A percentile compares a stretch with the other conserved stretches of the same genome.
Evolutionary conservation across 2,797 vertebrate species (phyloP).

Genomic region (Enteromius fasciolatus): DNA sequence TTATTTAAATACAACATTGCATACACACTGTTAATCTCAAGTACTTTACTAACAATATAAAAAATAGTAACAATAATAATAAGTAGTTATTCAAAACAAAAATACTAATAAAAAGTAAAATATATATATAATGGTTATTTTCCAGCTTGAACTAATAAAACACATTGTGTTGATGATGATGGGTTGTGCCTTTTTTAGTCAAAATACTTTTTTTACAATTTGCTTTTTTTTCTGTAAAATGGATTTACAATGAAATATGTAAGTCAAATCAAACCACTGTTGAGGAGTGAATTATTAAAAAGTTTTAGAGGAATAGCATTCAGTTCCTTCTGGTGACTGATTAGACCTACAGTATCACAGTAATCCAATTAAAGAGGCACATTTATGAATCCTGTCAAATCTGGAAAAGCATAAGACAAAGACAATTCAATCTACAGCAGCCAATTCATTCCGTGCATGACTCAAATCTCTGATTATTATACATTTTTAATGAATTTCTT

Average conservation of each 20-base stretch:
- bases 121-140: too few relatives aligned
- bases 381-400: constrained; percentile 55
- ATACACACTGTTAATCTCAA: neutral
- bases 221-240: neutral
- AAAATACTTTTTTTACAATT: neutral
- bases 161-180: neutral
- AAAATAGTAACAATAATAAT: neutral
- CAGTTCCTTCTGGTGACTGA: constrained; percentile 46
- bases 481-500: constrained; percentile 79
- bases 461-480: constrained; percentile 66
- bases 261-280: constrained; percentile 24
- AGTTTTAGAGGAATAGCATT: constrained; percentile 10
- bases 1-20: neutral
- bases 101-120: neutral
- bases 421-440: constrained; percentile 55
- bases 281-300: constrained; percentile 28
- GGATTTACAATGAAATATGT: constrained; percentile 25
- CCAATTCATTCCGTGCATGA: constrained; percentile 33
- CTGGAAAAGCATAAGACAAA: constrained; percentile 57
- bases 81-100: neutral
- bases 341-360: constrained; percentile 22
- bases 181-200: neutral
- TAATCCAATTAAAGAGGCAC: constrained; percentile 55
- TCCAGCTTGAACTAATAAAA: neutral
- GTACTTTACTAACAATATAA: neutral